Base-by-base conservation (phyloP, 2,797 vertebrate genomes). In the Sarcophilus harrisii region DNA sequence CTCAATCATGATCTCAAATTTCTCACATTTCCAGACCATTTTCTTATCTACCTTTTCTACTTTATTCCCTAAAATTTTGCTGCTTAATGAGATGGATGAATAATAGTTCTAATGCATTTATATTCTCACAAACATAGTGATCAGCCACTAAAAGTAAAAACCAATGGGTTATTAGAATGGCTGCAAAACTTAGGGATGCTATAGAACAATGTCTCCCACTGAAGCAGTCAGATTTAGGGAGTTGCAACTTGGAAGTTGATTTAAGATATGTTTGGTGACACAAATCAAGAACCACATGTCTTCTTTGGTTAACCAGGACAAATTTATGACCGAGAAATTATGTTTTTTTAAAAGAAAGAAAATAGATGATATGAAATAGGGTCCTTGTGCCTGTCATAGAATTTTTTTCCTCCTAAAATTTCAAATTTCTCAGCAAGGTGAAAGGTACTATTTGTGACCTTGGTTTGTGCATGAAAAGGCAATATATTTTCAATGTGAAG, bases 301-400 rank as follows among this genome's bases (percentile, higher is more conserved):
- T 98, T 94, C 92, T 54, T 89, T 97, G 94, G 90, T 98, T 97
- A 97, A 96, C 96, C 93, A 96, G 92, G 95, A 98, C 57, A 97
- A 96, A 97, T 98, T 94, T 93, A 97, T 94, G 97, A 92, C 49
- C 96, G 92, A 96, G 94, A 97, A 96, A 97, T 96, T 95, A 90
- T 89, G 57, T 93, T 28, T 92, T 92, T 92, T 91, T 89, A 16
- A 90, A 21, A 90, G 91, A 95, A 92, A 94, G 95, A 97, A 94
- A 3, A 73, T 0, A 0, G 55, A 95, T 94, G 94, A 93, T 96
- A 97, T 95, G 81, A 97, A 95, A 97, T 49, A 66, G 94, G 94
- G 94, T 95, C 93, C 95, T 95, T 94, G 92, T 90, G 14, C 95
- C 30, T 24, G n/a, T 57, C 89, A 91, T 91, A 92, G 95, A 97